These are phyloP conservation scores for Echinops telfairi DNA, from an alignment of 2,113 vertebrate genomes.

Conservation along the genomic window DNA sequence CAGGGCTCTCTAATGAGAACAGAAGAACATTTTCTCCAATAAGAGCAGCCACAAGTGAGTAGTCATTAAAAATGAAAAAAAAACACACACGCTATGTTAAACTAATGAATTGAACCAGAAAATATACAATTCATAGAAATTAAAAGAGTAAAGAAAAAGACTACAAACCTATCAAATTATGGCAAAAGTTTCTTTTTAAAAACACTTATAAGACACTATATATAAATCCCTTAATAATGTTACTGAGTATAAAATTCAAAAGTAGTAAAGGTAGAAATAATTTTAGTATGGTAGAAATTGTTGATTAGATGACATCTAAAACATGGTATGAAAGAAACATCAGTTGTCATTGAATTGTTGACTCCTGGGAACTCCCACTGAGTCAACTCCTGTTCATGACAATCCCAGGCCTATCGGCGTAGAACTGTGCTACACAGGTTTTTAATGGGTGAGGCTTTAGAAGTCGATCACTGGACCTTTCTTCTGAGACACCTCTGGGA, in stretches of 20 bases:
- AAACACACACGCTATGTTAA: slow-evolving; percentile 20
- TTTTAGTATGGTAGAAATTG: background rate
- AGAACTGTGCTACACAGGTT: background rate
- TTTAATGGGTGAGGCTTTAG: background rate
- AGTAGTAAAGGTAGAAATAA: slow-evolving; percentile 38
- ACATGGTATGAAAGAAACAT: background rate
- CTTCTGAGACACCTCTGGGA: background rate
- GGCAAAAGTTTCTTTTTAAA: slow-evolving; percentile 32
- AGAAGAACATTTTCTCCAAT: slow-evolving; percentile 2
- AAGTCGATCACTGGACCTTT: background rate
- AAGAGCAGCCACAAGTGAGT: slow-evolving; percentile 20
- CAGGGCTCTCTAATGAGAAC: background rate
- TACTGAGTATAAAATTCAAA: slow-evolving; percentile 30
- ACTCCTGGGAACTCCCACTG: background rate
- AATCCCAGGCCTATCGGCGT: background rate
- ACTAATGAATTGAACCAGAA: slow-evolving; percentile 24
- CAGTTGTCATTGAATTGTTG: background rate
- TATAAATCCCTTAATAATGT: background rate
- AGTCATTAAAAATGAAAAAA: background rate
- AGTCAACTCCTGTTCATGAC: background rate
- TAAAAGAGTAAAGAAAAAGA: background rate
- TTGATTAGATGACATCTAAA: slow-evolving; percentile 10
- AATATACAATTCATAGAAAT: slow-evolving; percentile 47
- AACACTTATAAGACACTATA: background rate
- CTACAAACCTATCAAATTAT: slow-evolving; percentile 18